Percentiles rank a stretch among this genome's conserved stretches.
phyloP scores from a whole-genome alignment of 2,888 invertebrate genomes.

The Thyatira batis region DNA sequence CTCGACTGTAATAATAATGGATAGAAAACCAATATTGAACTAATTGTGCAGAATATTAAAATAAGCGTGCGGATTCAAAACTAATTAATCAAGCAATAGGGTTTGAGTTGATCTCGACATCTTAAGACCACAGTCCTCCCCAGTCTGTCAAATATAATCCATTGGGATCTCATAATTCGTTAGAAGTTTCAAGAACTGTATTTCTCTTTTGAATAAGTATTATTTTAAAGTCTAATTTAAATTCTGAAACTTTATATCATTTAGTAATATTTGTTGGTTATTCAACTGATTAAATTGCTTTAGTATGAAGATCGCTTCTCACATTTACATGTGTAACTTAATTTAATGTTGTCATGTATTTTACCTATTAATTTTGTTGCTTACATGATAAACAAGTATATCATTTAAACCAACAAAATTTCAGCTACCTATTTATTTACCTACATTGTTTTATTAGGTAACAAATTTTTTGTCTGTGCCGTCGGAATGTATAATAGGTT shows the following conservation, averaged over 20 bases:
- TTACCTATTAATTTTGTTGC: too few species aligned
- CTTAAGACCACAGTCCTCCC: background rate
- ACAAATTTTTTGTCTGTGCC: too few species aligned
- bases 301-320: too few species aligned
- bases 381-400: too few species aligned
- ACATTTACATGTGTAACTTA: too few species aligned
- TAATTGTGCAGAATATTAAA: background rate
- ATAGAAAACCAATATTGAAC: background rate
- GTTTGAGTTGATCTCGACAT: conserved; percentile 1
- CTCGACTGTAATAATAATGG: background rate
- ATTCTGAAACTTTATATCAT: background rate
- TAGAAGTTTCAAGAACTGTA: background rate
- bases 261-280: too few species aligned
- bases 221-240: background rate
- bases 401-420: too few species aligned
- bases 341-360: too few species aligned
- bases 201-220: background rate
- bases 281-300: too few species aligned
- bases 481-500: too few species aligned
- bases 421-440: too few species aligned
- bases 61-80: background rate
- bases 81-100: conserved; percentile 2
- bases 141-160: conserved; percentile 2
- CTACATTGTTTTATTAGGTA: too few species aligned
- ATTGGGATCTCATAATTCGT: background rate